These are phyloP conservation scores for Heliconius erato DNA, from an alignment of 2,888 invertebrate genomes.

Conservation along the genomic window DNA sequence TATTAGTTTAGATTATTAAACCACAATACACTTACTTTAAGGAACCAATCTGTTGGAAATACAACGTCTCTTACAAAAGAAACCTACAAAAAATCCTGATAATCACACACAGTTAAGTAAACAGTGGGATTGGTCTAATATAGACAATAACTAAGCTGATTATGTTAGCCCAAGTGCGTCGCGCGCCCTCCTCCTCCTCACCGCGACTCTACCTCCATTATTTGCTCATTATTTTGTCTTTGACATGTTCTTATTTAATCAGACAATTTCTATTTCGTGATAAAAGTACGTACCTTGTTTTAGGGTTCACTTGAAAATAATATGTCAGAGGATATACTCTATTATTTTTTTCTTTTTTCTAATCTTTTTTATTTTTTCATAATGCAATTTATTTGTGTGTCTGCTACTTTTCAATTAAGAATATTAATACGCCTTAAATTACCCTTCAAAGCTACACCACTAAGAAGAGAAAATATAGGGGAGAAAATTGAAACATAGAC, in stretches of 20 bases:
- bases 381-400: too few relatives aligned
- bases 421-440: too few relatives aligned
- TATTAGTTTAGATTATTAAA: neutral
- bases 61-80: neutral
- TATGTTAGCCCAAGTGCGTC: conserved; percentile 75
- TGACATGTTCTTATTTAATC: conserved; percentile 27
- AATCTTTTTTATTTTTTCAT: too few relatives aligned
- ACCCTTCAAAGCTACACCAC: neutral
- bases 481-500: neutral
- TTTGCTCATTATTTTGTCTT: conserved; percentile 66
- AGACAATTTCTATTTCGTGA: neutral
- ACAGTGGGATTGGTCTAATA: conserved; percentile 53
- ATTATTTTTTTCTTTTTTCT: too few relatives aligned
- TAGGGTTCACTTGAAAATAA: conserved; percentile 1
- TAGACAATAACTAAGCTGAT: conserved; percentile 66
- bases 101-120: conserved; percentile 40
- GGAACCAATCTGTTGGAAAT: neutral
- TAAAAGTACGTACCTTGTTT: neutral
- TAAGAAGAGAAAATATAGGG: neutral
- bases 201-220: conserved; percentile 54
- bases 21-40: neutral
- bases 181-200: conserved; percentile 60
- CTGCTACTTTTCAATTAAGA: too few relatives aligned
- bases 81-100: neutral
- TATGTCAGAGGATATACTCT: too few relatives aligned